phyloP scores from a whole-genome alignment of 1,140 invertebrate species.

The Heterodera schachtii region DNA sequence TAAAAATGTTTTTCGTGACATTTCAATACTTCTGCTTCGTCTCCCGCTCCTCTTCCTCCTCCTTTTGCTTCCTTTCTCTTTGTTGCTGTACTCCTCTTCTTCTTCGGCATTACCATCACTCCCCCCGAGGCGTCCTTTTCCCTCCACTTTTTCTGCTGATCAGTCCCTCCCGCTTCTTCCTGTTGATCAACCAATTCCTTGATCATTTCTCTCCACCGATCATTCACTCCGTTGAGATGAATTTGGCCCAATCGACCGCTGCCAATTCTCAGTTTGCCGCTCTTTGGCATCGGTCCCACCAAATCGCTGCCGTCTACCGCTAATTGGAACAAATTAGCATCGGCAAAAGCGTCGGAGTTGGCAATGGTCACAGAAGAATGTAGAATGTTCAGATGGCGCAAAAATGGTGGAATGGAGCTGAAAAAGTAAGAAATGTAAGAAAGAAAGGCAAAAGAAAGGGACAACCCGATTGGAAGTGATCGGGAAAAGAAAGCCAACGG shows the following conservation, averaged over 20 bases:
- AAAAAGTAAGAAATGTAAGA: neutral
- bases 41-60: no score
- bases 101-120: no score
- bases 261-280: no score
- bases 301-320: neutral
- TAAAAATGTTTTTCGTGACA: no score
- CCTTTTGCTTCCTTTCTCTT: no score
- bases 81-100: no score
- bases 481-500: no score
- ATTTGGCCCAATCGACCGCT: neutral
- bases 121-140: no score
- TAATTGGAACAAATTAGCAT: neutral
- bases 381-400: constrained; percentile 5
- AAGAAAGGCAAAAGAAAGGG: neutral
- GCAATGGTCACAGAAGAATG: neutral
- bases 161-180: no score
- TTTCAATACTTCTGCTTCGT: no score
- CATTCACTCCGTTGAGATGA: neutral
- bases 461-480: neutral
- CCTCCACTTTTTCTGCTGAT: no score
- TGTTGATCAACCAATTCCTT: neutral
- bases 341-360: neutral
- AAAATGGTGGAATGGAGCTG: neutral
- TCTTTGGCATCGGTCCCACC: neutral
- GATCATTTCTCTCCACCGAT: neutral